Evolutionary conservation across 2,797 vertebrate species (phyloP), one percentile per base, ranked within the genome.

Genomic region (Remorina albescens): DNA sequence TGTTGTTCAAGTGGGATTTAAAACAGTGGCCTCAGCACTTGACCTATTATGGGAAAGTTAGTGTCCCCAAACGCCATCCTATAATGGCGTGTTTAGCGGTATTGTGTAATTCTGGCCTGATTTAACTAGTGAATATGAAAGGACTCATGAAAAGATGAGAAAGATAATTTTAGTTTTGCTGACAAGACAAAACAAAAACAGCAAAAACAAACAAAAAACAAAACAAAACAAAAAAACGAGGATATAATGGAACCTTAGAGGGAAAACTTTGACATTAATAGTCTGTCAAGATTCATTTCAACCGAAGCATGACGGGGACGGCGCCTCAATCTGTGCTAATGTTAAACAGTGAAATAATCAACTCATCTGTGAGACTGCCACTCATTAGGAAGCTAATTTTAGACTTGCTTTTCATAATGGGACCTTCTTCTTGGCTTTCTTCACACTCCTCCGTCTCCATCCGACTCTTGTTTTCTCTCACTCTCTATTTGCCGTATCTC

Each of bases 311-410:
- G 62, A 47, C 54, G 61, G 59, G 28, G 54, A 78, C 71, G 72
- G 58, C 65, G 67, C 72, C 54, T 88, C 67, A 51, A 51, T 83
- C 77, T 81, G 73, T 63, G 76, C 71, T 77, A 67, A 82, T 78
- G 77, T 89, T 85, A 71, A 86, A 86, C 63, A 82, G 71, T 19
- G 49, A 84, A 91, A 90, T 87, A 77, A 89, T 87, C 70, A 81
- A 74, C 60, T 76, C 74, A 88, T 84, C 72, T 79, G 59, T 57
- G 60, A 80, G 76, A 71, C 73, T 89, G 83, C 50, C 81, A 74
- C 73, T 91, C 80, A 91, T 86, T 89, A 84, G 64, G 32, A 46
- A 73, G 85, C 81, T 90, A 87, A 90, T 90, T 92, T 92, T 87
- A 89, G 84, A 76, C 80, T 80, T 72, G 13, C 67, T 62, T 63